Percentiles rank a stretch among this genome's conserved stretches.
These are phyloP conservation scores for Cataglyphis hispanica DNA, from an alignment of 1,140 invertebrate species.

Conservation along the genomic window DNA sequence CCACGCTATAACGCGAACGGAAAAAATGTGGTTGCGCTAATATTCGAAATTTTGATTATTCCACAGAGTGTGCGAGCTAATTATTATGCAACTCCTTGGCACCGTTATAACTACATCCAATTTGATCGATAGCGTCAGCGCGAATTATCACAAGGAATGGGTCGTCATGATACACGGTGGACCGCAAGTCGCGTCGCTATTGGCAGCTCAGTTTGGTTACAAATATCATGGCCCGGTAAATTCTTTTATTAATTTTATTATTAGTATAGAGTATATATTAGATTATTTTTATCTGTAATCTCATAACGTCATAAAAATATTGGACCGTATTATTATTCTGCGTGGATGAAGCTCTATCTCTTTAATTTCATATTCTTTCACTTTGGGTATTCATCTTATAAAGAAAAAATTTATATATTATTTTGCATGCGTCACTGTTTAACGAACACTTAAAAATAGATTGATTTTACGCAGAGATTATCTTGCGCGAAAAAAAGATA, in stretches of 20 bases:
- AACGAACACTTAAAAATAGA: conserved; percentile 80
- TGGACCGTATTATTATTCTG: conserved; percentile 2
- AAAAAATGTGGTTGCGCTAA: conserved; percentile 21
- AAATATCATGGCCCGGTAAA: conserved; percentile 85
- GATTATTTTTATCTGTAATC: neutral
- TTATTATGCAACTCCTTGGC: conserved; percentile 40
- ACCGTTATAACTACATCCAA: conserved; percentile 31
- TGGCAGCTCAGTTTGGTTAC: conserved; percentile 86
- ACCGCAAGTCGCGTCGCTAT: conserved; percentile 81
- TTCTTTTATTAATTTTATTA: conserved; percentile 42
- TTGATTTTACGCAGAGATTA: conserved; percentile 77
- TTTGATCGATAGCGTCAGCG: conserved; percentile 14
- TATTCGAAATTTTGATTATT: conserved; percentile 40
- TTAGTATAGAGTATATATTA: neutral
- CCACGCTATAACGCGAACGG: neutral
- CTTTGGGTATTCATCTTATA: neutral
- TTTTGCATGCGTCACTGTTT: conserved; percentile 65
- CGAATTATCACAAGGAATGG: conserved; percentile 86
- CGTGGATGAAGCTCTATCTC: neutral
- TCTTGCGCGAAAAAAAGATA: conserved; percentile 53
- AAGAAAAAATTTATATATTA: neutral
- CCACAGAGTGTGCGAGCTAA: conserved; percentile 4
- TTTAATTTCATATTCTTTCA: conserved; percentile 20
- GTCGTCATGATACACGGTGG: conserved; percentile 87
- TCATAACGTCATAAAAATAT: conserved; percentile 6